These are phyloP conservation scores for Anolis apletophallus DNA, from an alignment of 2,797 vertebrate species.

Conservation along the genomic window DNA sequence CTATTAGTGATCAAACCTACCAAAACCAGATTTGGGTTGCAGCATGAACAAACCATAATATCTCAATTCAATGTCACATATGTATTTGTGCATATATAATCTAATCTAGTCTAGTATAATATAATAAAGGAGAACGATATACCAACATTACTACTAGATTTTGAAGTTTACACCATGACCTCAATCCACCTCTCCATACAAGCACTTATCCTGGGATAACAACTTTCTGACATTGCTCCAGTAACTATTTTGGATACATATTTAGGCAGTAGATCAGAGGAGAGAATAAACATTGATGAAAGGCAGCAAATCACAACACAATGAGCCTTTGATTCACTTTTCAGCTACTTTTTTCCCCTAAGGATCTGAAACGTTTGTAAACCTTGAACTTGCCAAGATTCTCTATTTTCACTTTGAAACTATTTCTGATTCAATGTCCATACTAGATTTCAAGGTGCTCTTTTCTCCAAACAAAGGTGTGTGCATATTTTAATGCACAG, in stretches of 20 bases:
- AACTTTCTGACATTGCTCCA: background rate
- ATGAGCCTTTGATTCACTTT: slow-evolving; percentile 1
- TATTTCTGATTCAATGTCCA: no score
- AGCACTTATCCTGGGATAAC: background rate
- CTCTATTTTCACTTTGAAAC: no score
- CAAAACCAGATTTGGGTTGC: background rate
- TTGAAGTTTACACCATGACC: background rate
- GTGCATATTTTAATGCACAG: no score
- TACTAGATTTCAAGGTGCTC: no score
- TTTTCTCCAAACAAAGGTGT: no score
- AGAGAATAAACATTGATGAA: slow-evolving; percentile 7
- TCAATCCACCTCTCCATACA: background rate
- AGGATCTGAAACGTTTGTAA: no score
- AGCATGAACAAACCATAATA: background rate
- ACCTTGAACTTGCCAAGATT: no score
- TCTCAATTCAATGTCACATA: no score
- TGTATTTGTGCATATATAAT: no score
- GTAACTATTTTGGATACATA: background rate
- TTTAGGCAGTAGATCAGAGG: slow-evolving; percentile 1
- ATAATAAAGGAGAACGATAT: background rate
- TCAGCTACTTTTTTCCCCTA: background rate
- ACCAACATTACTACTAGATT: background rate
- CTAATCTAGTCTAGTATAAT: no score
- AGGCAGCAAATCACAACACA: background rate
- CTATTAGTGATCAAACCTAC: background rate